Base-by-base conservation (phyloP, 2,797 vertebrate species). In the Melanotaenia boesemani region DNA sequence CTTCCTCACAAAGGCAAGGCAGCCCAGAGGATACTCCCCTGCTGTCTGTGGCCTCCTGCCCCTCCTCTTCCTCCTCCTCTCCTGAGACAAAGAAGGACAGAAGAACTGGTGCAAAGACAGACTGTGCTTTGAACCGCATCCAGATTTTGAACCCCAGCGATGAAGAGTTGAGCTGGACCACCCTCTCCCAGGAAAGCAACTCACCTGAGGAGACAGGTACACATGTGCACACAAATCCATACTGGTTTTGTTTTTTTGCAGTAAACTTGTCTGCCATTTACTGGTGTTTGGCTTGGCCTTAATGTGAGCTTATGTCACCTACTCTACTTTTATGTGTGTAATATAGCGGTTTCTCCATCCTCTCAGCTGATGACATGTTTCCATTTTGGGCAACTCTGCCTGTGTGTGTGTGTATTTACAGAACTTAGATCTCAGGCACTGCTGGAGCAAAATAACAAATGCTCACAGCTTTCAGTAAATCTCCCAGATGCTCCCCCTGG, bases 161-260 rank as follows among this genome's bases (percentile, higher is more conserved):
- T 2, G 98, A 99, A 88, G 98, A 99, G 86, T 95, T 97, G 73
- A 99, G 98, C 90, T 99, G 98, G 98, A 98, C 98, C 16, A 98
- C 98, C 0, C 83, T 99, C 89, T 99, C 98, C 57, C 97, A 99
- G 80, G 98, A 98, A 89, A 99, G 98, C 0, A 96, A 96, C 89
- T 97, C 97, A 0, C 96, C 97, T 0, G 97, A 97, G 1, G 98
- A 98, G 88, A 95, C 96, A 91, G 98, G 98, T 99, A 89, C 54
- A 50, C 9, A 48, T 15, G 66, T 11, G 55, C 64, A 69, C 22
- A 72, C 58, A 76, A 63, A 37, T 30, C 67, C 52, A 58, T 20
- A 12, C 61, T 52, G 20, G 3, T 5, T 26, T 28, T 28, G 1
- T 34, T 26, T 59, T 48, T 46, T 39, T 46, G 41, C 6, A 61